Percentiles rank a stretch among this genome's conserved stretches.
Conservation (phyloP, 2,113 vertebrate genomes). For the Xyliphius kryptos region DNA sequence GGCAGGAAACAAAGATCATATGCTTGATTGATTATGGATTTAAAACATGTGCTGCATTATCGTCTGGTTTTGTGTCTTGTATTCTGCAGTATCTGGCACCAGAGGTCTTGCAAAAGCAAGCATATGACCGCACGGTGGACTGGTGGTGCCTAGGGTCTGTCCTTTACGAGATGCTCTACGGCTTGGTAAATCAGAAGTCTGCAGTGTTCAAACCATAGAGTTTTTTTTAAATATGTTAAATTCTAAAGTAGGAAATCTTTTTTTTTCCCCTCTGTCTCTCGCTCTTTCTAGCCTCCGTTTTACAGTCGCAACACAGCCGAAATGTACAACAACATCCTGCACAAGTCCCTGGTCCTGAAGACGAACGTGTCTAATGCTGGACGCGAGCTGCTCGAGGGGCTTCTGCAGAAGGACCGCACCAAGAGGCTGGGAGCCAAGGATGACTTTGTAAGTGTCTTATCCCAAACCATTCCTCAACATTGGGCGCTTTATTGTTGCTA, state of each 20-base stretch:
- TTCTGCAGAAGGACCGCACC: conserved; percentile 70
- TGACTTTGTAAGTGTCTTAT: conserved; percentile 72
- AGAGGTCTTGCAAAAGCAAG: conserved; percentile 75
- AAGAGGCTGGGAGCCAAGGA: conserved; percentile 64
- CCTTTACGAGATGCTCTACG: conserved; percentile 77
- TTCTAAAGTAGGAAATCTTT: no score
- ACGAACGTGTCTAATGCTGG: conserved; percentile 70
- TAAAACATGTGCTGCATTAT: no score
- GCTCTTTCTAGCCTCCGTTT: conserved; percentile 65
- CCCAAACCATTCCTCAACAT: no score
- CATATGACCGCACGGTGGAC: conserved; percentile 73
- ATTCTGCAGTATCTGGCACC: conserved; percentile 77
- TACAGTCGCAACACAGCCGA: conserved; percentile 74
- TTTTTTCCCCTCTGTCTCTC: no score
- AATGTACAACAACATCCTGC: conserved; percentile 77
- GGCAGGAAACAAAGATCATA: no score
- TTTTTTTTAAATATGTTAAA: no score
- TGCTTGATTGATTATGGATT: no score
- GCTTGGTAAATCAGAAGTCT: conserved; percentile 67
- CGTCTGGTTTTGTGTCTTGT: no score
- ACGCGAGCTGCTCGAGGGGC: conserved; percentile 63
- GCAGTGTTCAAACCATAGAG: no score
- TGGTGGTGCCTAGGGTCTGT: conserved; percentile 77
- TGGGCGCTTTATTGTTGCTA: not conserved
- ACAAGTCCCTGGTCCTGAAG: conserved; percentile 66